These are phyloP conservation scores for Drosophila pachea DNA, from an alignment of 1,140 invertebrate species.

Conservation along the genomic window DNA sequence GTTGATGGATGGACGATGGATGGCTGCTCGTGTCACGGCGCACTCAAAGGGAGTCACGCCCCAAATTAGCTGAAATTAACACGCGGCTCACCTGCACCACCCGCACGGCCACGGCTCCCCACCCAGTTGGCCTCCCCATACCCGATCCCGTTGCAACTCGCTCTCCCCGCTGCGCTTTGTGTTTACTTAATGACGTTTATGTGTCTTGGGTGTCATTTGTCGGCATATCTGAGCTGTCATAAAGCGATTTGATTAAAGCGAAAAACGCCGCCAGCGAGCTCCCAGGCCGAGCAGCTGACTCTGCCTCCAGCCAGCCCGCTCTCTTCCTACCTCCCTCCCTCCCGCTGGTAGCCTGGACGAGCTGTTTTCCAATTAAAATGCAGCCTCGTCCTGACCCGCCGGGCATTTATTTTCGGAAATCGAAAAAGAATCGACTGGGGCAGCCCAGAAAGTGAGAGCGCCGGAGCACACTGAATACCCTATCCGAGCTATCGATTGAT, in stretches of 20 bases:
- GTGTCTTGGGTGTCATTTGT: conserved; percentile 73
- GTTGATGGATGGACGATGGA: conserved; percentile 67
- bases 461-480: neutral
- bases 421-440: conserved; percentile 51
- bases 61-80: conserved; percentile 76
- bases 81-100: conserved; percentile 65
- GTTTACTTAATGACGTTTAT: conserved; percentile 75
- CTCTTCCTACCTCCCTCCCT: neutral
- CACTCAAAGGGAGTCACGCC: conserved; percentile 40
- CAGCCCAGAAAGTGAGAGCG: conserved; percentile 56
- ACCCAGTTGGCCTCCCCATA: conserved; percentile 11
- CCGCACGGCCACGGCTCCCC: conserved; percentile 23
- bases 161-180: conserved; percentile 13
- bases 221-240: conserved; percentile 70
- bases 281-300: conserved; percentile 43
- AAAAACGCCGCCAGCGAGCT: conserved; percentile 47
- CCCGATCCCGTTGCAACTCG: conserved; percentile 19
- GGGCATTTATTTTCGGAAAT: conserved; percentile 75
- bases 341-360: conserved; percentile 13
- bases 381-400: conserved; percentile 58
- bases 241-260: conserved; percentile 76
- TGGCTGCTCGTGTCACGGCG: neutral
- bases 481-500: too few relatives aligned
- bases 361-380: conserved; percentile 68
- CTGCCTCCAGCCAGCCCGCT: neutral